Base-by-base conservation (phyloP, 2,888 invertebrate genomes). In the Eumerus sabulonum region DNA sequence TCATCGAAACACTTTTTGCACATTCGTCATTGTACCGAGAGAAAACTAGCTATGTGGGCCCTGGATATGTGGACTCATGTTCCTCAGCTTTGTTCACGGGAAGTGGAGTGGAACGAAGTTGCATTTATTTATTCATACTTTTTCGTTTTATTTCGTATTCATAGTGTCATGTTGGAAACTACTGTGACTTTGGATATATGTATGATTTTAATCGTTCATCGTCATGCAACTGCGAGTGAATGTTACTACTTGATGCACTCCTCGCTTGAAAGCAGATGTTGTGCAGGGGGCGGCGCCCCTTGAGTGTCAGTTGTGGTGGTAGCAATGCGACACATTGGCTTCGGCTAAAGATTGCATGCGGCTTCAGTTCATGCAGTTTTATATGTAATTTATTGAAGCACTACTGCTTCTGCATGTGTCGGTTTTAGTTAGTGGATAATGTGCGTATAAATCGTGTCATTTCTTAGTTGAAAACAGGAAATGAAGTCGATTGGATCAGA, bases 111-210 rank as follows among this genome's bases (percentile, higher is more conserved):
- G 38, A 60, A 48, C 47, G 53, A 27, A 27, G 27, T 27, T 27
- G 27, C 27, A 27, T 27, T 27, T 7, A 27, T 12, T 12, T 42
- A 13, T 42, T 42, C 12, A 42, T 12, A 42, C 42, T 42, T 42
- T 0, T 44, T 62, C 56, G 56, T 11, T 19, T 54, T 50, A 17
- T 9, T 38, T 11, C 50, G 42, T 63, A 59, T 73, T 63, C 47
- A 63, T 77, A 67, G 73, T 77, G 77, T 77, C 73, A 73, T 77
- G 77, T 53, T 63, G 62, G 57, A 77, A 77, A 68, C 67, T 51
- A 38, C 48, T 72, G 57, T 72, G 66, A 60, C 70, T 68, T 42
- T 4, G 13, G 42, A 13, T 45, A 66, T 60, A 62, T 77, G 72
- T 51, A 72, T 59, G 63, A 68, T 67, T 77, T 77, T 77, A 72